phyloP scores from a whole-genome alignment of 2,797 vertebrate genomes.

The Sebastes elongatus region DNA sequence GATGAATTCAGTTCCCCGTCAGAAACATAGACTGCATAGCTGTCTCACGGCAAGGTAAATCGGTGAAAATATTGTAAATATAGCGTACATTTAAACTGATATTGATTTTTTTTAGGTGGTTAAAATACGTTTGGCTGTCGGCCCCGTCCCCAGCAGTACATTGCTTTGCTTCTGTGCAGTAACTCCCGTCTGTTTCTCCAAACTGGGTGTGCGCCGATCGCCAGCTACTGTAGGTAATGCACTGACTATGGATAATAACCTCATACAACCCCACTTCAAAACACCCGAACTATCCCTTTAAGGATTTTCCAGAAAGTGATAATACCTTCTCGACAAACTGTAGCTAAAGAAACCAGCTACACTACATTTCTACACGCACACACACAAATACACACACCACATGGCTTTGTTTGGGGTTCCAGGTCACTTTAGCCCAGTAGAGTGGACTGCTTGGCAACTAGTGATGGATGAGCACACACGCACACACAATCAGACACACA shows the following conservation, averaged over 20 bases:
- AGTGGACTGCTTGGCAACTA: constrained; percentile 69
- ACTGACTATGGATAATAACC: background rate
- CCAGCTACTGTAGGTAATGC: too few species aligned
- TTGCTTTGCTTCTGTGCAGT: background rate
- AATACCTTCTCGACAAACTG: background rate
- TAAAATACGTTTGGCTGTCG: background rate
- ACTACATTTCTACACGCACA: constrained; percentile 16
- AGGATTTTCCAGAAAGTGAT: background rate
- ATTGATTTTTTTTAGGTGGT: background rate
- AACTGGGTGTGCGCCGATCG: too few species aligned
- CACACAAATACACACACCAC: constrained; percentile 21
- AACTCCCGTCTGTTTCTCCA: background rate
- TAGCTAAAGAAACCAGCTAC: constrained; percentile 2
- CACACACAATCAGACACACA: constrained; percentile 20
- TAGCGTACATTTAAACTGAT: background rate
- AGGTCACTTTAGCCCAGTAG: constrained; percentile 37
- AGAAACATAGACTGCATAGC: background rate
- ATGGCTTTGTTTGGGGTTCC: constrained; percentile 69
- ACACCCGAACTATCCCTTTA: background rate
- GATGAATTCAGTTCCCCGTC: background rate
- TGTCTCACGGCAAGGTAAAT: background rate
- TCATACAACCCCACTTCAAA: background rate
- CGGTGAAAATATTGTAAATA: background rate
- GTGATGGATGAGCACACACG: constrained; percentile 29
- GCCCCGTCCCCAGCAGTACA: background rate